Evolutionary conservation across 1,140 invertebrate genomes (phyloP).

Genomic region (Cepaea nemoralis): DNA sequence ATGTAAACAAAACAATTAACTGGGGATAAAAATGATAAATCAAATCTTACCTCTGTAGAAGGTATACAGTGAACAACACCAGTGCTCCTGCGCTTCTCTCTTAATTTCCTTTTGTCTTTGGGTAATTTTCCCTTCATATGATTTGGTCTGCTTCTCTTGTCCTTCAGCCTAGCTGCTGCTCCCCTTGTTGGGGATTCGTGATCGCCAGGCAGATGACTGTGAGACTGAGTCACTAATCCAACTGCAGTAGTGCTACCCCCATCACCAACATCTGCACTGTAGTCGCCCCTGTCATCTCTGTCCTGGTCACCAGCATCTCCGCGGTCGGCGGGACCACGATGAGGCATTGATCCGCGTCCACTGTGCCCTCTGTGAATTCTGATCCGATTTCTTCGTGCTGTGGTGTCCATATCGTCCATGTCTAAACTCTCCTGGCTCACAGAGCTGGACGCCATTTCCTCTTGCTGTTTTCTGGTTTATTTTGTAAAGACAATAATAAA

Average conservation of each 20-base stretch:
- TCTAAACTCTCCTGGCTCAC: slow-evolving; percentile 78
- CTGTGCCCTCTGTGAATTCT: slow-evolving; percentile 73
- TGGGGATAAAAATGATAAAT: no score
- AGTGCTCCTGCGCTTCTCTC: slow-evolving; percentile 78
- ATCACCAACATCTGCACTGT: slow-evolving; percentile 50
- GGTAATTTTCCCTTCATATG: slow-evolving; percentile 76
- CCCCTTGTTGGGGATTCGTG: slow-evolving; percentile 75
- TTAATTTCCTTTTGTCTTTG: slow-evolving; percentile 77
- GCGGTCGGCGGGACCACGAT: slow-evolving; percentile 61
- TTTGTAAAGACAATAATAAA: neutral
- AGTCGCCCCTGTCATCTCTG: slow-evolving; percentile 56
- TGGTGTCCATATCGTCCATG: slow-evolving; percentile 77
- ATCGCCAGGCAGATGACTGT: slow-evolving; percentile 55
- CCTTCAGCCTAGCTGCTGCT: slow-evolving; percentile 68
- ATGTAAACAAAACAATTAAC: no score
- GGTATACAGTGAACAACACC: slow-evolving; percentile 77
- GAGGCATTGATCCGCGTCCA: slow-evolving; percentile 70
- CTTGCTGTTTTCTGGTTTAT: neutral
- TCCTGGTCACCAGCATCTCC: slow-evolving; percentile 54
- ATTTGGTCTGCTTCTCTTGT: slow-evolving; percentile 73
- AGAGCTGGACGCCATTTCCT: slow-evolving; percentile 78
- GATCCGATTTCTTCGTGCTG: slow-evolving; percentile 75
- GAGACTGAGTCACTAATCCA: slow-evolving; percentile 10
- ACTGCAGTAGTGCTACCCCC: slow-evolving; percentile 31
- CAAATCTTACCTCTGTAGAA: slow-evolving; percentile 76